phyloP scores from a whole-genome alignment of 2,888 invertebrate species.

The Acronicta leporina region DNA sequence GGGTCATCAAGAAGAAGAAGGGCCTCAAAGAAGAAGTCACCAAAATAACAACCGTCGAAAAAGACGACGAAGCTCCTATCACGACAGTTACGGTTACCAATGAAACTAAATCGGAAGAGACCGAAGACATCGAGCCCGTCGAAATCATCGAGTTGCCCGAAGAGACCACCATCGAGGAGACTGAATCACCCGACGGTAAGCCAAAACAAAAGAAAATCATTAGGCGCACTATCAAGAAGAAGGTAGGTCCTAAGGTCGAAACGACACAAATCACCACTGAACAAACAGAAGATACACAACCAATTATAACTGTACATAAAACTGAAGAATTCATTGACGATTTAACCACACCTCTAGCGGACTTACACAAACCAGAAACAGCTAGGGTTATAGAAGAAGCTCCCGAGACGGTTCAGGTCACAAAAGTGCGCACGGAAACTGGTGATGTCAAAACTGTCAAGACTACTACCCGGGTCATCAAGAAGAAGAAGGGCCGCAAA shows the following conservation, averaged over 20 bases:
- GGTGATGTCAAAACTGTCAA: conserved; percentile 69
- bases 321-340: conserved; percentile 57
- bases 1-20: conserved; percentile 71
- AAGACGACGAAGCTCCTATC: conserved; percentile 71
- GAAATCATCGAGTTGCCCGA: conserved; percentile 69
- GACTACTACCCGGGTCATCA: conserved; percentile 79
- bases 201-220: conserved; percentile 5
- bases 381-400: conserved; percentile 59
- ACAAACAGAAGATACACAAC: conserved; percentile 8
- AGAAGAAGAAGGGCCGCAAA: conserved; percentile 77
- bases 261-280: conserved; percentile 31
- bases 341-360: conserved; percentile 46
- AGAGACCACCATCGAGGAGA: conserved; percentile 66
- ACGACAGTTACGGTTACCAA: conserved; percentile 59
- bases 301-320: conserved; percentile 3
- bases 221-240: conserved; percentile 53
- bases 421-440: conserved; percentile 65
- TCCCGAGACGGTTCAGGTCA: conserved; percentile 39
- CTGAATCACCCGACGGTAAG: conserved; percentile 63
- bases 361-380: conserved; percentile 36
- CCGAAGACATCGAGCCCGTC: conserved; percentile 39
- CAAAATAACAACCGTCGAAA: conserved; percentile 78
- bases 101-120: conserved; percentile 57
- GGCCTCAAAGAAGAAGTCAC: conserved; percentile 68
- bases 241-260: conserved; percentile 50